phyloP scores from a whole-genome alignment of 2,113 vertebrate species.

The Pseudorasbora parva region DNA sequence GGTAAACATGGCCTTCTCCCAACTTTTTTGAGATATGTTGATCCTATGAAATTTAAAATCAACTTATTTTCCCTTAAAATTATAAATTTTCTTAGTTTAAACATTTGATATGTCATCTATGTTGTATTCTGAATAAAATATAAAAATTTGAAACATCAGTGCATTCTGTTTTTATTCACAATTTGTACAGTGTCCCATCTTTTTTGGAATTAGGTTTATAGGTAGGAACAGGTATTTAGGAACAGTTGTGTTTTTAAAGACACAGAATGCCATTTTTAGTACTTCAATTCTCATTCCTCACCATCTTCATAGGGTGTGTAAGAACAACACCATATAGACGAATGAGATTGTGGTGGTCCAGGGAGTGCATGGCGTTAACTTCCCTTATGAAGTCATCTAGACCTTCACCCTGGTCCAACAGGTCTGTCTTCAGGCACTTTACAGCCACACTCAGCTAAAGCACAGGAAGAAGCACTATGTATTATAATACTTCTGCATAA shows the following conservation, averaged over 20 bases:
- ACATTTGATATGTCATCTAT: too few species aligned
- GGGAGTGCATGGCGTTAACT: constrained; percentile 97
- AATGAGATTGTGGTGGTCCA: constrained; percentile 95
- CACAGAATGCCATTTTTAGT: constrained; percentile 2
- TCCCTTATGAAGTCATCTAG: constrained; percentile 97
- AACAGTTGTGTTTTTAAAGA: not conserved
- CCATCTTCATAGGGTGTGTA: constrained; percentile 98
- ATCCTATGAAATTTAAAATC: too few species aligned
- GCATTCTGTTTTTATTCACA: too few species aligned
- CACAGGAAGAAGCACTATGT: not conserved
- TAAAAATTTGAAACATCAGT: too few species aligned
- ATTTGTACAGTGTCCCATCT: too few species aligned
- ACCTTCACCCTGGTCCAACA: constrained; percentile 89
- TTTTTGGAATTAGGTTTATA: too few species aligned
- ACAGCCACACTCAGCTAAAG: constrained; percentile 90
- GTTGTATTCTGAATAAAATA: too few species aligned
- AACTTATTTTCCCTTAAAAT: too few species aligned
- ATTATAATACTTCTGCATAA: not conserved
- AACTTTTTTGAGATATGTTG: too few species aligned
- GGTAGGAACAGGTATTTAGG: too few species aligned
- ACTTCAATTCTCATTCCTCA: not conserved
- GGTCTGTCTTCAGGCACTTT: constrained; percentile 93
- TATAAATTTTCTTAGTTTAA: too few species aligned
- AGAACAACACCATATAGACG: constrained; percentile 93
- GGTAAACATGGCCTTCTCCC: too few species aligned